Conservation (phyloP, 2,113 vertebrate genomes). For the Otocyon megalotis region DNA sequence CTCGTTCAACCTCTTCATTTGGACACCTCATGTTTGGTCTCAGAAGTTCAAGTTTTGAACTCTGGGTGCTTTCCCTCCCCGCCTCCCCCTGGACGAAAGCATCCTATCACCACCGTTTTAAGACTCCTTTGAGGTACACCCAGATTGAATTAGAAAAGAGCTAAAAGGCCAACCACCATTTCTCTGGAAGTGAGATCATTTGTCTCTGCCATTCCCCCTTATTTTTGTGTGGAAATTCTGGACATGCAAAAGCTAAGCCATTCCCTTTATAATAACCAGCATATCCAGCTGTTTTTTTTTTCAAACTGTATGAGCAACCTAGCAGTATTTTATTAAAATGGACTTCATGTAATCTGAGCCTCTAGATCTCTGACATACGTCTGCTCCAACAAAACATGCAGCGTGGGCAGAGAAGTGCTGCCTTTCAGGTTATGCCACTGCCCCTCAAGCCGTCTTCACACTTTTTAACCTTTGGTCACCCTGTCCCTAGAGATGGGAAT, state of each 20-base stretch:
- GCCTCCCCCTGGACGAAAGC: neutral
- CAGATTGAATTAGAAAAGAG: neutral
- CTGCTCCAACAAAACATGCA: neutral
- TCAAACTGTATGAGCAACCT: neutral
- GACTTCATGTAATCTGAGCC: neutral
- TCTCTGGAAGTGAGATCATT: neutral
- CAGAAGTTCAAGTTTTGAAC: neutral
- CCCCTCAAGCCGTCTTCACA: neutral
- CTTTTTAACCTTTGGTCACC: neutral
- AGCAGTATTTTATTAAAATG: neutral
- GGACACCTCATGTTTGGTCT: neutral
- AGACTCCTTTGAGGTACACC: neutral
- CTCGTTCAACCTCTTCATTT: neutral
- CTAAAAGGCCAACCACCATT: neutral
- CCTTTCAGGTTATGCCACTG: too few relatives aligned
- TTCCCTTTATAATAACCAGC: neutral
- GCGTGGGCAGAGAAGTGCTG: neutral
- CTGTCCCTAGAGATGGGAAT: neutral
- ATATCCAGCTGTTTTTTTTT: neutral
- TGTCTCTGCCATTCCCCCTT: neutral
- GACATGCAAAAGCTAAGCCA: neutral
- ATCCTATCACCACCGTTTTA: neutral
- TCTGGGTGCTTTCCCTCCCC: neutral
- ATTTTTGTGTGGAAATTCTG: neutral
- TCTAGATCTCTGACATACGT: neutral